Evolutionary conservation across 2,888 invertebrate genomes (phyloP).

Genomic region (Drosophila helvetica): DNA sequence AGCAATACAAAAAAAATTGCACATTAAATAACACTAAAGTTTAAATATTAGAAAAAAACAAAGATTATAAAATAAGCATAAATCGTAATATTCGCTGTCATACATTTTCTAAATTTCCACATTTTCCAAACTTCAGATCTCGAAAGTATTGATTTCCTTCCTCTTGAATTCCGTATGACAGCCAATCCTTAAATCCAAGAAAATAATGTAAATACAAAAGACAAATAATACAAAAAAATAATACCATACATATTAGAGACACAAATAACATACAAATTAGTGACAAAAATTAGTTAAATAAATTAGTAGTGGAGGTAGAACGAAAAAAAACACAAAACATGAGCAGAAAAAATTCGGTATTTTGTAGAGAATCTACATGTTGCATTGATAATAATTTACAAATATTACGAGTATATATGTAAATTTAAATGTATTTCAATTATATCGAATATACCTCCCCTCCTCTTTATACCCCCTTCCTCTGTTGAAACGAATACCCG

Average conservation of each 20-base stretch:
- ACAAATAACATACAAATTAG: conserved; percentile 50
- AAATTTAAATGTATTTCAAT: conserved; percentile 27
- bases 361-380: conserved; percentile 78
- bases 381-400: conserved; percentile 79
- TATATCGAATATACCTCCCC: conserved; percentile 19
- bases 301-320: conserved; percentile 60
- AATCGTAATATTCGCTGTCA: conserved; percentile 3
- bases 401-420: conserved; percentile 56
- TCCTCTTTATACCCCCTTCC: not conserved
- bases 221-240: conserved; percentile 58
- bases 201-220: conserved; percentile 61
- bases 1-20: not conserved
- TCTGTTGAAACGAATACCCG: conserved; percentile 19
- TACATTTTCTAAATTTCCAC: not conserved
- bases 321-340: conserved; percentile 11
- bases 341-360: conserved; percentile 59
- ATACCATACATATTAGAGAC: conserved; percentile 48
- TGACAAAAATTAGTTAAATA: conserved; percentile 63
- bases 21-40: not conserved
- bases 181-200: not conserved
- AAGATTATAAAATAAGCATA: not conserved
- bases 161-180: conserved; percentile 1
- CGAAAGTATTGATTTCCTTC: not conserved
- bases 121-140: not conserved
- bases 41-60: not conserved